phyloP scores from a whole-genome alignment of 2,888 invertebrate species.

The Caradrina clavipalpis region DNA sequence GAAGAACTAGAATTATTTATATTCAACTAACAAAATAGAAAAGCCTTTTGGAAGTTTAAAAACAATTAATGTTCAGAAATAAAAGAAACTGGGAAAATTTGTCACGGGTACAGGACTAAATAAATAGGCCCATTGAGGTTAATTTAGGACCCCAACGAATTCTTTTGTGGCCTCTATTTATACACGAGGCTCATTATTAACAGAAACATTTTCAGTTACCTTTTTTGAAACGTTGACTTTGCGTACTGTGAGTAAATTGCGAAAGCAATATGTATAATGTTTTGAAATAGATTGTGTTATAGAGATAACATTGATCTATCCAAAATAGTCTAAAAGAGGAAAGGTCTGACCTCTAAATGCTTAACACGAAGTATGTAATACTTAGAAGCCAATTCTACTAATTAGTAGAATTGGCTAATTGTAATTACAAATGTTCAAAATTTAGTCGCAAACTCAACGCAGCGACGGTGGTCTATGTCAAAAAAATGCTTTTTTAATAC shows the following conservation, averaged over 20 bases:
- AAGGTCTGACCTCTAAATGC: not conserved
- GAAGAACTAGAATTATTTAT: constrained; percentile 30
- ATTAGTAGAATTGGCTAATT: too few relatives aligned
- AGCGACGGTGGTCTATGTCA: too few relatives aligned
- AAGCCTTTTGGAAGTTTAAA: constrained; percentile 39
- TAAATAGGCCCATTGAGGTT: constrained; percentile 55
- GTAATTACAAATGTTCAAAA: too few relatives aligned
- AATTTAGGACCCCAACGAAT: constrained; percentile 40
- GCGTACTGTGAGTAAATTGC: constrained; percentile 20
- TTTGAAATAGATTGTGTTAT: not conserved
- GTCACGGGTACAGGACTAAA: constrained; percentile 48
- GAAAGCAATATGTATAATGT: not conserved
- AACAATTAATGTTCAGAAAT: constrained; percentile 53
- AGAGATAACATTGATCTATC: not conserved
- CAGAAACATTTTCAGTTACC: constrained; percentile 20
- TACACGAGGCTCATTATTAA: constrained; percentile 34
- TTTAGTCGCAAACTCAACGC: too few relatives aligned
- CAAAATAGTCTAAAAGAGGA: not conserved
- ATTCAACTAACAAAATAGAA: constrained; percentile 43
- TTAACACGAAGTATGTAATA: not conserved
- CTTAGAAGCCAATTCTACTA: not conserved
- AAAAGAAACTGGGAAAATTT: constrained; percentile 53
- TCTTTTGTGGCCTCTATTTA: constrained; percentile 47
- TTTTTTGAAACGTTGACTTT: constrained; percentile 20
- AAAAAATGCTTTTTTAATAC: too few relatives aligned